Conservation (phyloP, 1,140 invertebrate genomes). For the Calycopis cecrops region DNA sequence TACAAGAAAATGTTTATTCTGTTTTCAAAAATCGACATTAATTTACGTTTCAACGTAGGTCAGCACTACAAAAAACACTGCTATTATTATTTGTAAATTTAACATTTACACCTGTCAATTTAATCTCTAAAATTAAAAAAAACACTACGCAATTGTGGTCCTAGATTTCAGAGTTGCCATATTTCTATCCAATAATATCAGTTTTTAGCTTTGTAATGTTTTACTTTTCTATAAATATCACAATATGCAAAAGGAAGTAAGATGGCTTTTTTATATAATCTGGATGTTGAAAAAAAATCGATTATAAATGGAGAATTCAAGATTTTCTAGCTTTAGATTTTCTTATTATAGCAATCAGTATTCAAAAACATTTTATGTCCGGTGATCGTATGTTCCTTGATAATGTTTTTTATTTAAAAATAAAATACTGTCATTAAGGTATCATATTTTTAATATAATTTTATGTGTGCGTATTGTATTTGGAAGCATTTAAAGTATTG, state of each 20-base stretch:
- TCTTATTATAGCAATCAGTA: neutral
- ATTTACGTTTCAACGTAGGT: no score
- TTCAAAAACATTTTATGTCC: slow-evolving; percentile 2
- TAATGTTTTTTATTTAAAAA: slow-evolving; percentile 66
- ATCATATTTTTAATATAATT: slow-evolving; percentile 33
- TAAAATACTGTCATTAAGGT: slow-evolving; percentile 68
- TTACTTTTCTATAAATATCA: neutral
- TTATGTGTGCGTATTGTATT: slow-evolving; percentile 1
- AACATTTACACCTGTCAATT: no score
- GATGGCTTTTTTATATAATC: neutral
- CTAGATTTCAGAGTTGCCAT: neutral
- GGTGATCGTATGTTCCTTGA: slow-evolving; percentile 52
- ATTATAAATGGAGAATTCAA: neutral
- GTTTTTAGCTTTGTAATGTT: no score
- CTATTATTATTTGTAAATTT: no score
- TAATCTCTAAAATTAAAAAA: no score
- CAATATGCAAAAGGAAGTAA: neutral
- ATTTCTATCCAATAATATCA: neutral
- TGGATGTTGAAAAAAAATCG: no score
- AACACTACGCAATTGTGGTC: neutral
- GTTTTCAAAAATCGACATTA: no score
- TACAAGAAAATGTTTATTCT: no score
- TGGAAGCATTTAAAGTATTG: slow-evolving; percentile 14
- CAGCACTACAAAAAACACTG: no score
- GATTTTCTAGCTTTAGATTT: neutral